Evolutionary conservation across 2,113 vertebrate species (phyloP).

Genomic region (Leucopternis melanops): DNA sequence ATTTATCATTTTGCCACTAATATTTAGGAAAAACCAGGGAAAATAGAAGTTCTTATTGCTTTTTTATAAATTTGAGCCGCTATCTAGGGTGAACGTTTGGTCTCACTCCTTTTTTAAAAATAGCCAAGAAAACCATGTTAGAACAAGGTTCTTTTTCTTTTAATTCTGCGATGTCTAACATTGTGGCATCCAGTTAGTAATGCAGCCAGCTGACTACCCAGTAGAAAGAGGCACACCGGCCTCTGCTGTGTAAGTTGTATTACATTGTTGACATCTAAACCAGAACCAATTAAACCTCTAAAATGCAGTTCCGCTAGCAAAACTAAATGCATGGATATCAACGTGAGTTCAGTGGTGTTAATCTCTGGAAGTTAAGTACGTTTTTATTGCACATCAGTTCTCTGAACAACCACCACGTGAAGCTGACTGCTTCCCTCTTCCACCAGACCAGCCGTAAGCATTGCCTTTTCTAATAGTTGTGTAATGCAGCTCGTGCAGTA

Average conservation of each 20-base stretch:
- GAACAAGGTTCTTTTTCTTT: not conserved
- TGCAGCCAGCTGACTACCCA: not conserved
- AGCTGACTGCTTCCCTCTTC: not conserved
- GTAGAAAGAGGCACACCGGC: not conserved
- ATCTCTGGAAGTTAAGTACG: not conserved
- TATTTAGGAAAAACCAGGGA: not conserved
- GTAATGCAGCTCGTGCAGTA: not conserved
- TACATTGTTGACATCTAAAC: not conserved
- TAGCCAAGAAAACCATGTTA: not conserved
- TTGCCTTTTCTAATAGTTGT: not conserved
- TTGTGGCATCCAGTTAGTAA: not conserved
- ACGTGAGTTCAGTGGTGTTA: not conserved
- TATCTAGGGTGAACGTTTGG: not conserved
- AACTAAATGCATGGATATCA: not conserved
- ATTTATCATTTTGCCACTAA: not conserved
- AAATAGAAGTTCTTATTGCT: not conserved
- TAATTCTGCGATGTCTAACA: fast-evolving
- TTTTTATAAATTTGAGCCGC: not conserved
- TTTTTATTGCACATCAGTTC: not conserved
- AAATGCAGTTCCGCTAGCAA: not conserved
- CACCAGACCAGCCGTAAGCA: not conserved
- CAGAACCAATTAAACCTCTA: not conserved
- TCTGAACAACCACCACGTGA: not conserved
- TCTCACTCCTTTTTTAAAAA: not conserved
- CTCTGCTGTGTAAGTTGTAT: not conserved